These are phyloP conservation scores for Protula sp. DNA, from an alignment of 2,888 invertebrate species.

Conservation along the genomic window DNA sequence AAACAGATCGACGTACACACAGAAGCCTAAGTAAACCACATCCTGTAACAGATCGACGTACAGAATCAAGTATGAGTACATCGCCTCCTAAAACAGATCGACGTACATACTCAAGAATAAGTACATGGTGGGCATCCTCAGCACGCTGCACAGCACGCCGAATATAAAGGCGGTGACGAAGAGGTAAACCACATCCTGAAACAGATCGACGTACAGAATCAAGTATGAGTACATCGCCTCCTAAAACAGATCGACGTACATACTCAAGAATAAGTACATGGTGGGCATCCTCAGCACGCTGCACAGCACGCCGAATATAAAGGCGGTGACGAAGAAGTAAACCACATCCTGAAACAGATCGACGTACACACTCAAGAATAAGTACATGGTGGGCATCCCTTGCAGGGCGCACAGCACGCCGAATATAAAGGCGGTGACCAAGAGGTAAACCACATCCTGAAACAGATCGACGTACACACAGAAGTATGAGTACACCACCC, in stretches of 20 bases:
- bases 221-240: too few relatives aligned
- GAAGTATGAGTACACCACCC: too few relatives aligned
- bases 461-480: not conserved
- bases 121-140: conserved; percentile 27
- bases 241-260: conserved; percentile 28
- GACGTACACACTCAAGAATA: too few relatives aligned
- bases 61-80: too few relatives aligned
- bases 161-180: conserved; percentile 13
- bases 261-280: conserved; percentile 29
- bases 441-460: conserved; percentile 26
- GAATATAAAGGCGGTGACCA: conserved; percentile 13
- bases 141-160: conserved; percentile 18
- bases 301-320: conserved; percentile 19
- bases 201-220: too few relatives aligned
- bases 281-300: conserved; percentile 19
- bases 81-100: too few relatives aligned
- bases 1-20: too few relatives aligned
- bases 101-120: conserved; percentile 28
- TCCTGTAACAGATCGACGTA: too few relatives aligned
- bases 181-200: conserved; percentile 26
- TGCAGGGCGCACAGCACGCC: conserved; percentile 20
- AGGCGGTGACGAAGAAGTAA: conserved; percentile 16
- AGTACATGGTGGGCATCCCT: conserved; percentile 25
- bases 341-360: conserved; percentile 29
- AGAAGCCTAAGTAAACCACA: too few relatives aligned